Base-by-base conservation (phyloP, 2,113 vertebrate genomes). In the Stegastes partitus region DNA sequence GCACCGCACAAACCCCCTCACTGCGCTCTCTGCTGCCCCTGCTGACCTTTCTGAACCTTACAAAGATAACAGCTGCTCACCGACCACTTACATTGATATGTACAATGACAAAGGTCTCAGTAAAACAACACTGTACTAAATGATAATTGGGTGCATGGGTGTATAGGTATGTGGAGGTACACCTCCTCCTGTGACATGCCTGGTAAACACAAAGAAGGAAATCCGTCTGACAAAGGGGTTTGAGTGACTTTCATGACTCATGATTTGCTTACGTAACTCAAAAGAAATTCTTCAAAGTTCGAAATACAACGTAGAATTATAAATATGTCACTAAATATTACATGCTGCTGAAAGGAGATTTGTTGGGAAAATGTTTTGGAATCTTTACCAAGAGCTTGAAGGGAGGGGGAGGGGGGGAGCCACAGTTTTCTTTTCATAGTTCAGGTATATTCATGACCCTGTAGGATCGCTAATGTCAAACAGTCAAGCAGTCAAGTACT, bases 1-100 rank as follows among this genome's bases (percentile, higher is more conserved):
- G 9, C 18, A 51, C 18, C 67, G 62, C 77, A 83, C 49, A 85
- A 11, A 73, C 28, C 84, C 91, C 90, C 87, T 91, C 74, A 74
- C 65, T 84, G 55, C 69, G 90, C 91, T 95, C 93, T 94, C 89
- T 94, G 91, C 94, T 94, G 91, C 89, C 93, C 93, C 81, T 76
- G 67, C 85, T 94, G 93, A 95, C 91, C 93, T 87, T 84, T 89
- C 58, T 70, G 89, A 82, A 88, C 84, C 85, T 82, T 88, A 81
- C 80, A 90, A 83, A 55, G 76, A 84, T 81, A 89, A 81, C 85
- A 87, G 75, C 83, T 87, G 86, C 71, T 90, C 79, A 78, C 81
- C 77, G 77, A 85, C 57, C 69, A 71, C 82, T 89, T 82, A 75
- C 57, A 83, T 66, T 77, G 49, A 83, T 68, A 75, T 70, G 45